Base-by-base conservation (phyloP, 2,797 vertebrate genomes). In the Malacoctenus gilli region DNA sequence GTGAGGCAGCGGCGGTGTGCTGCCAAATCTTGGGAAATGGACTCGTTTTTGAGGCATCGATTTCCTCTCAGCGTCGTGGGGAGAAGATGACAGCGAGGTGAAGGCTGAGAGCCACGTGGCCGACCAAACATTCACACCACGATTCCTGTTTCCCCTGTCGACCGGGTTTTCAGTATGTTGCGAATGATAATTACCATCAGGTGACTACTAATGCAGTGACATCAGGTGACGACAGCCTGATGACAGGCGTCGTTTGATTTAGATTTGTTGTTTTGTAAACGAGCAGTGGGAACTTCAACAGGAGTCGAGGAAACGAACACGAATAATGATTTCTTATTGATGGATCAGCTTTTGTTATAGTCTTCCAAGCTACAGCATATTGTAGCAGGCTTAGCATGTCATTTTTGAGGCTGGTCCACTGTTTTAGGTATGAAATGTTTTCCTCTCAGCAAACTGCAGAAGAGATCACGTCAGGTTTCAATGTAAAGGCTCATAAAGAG, bases 11-110 rank as follows among this genome's bases (percentile, higher is more conserved):
- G 74, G 4, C 56, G 75, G 53, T 79, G 82, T 75, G 68, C 67
- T 59, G 87, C 77, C 84, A 75, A 68, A 56, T 44, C 31, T 41
- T 80, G 81, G 82, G 80, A 88, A 90, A 90, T 89, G 68, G 82
- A 86, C 78, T 86, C 5, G 20, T 82, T 80, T 82, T 56, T 62
- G 47, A 77, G 57, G 64, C 59, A 90, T 88, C 73, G 84, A 87
- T 90, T 90, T 87, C 42, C 79, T 80, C 63, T 80, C 73, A 53
- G 73, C 60, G 48, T 75, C 82, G 85, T 84, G 64, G 84, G 81
- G 79, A 60, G 58, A 39, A 70, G 70, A 71, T 62, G 76, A 67
- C 42, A 50, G 59, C 5, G 77, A 72, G 75, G 77, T 81, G 58
- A 81, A 66, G 59, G 39, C 76, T 82, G 76, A 86, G 75, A 87